Conservation (phyloP, 1,140 invertebrate genomes). For the Anadara kagoshimensis region DNA sequence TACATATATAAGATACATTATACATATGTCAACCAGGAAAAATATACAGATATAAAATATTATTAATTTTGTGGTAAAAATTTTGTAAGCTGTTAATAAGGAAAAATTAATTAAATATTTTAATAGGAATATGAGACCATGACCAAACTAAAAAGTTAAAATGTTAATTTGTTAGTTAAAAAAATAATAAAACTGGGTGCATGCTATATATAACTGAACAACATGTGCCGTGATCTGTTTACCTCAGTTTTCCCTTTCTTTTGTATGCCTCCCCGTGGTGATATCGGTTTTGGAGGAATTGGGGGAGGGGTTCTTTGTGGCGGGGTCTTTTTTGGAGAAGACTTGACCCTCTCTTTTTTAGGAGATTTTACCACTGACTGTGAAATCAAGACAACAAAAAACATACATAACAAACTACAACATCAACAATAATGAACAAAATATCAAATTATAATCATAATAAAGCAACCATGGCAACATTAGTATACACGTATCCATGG, state of each 20-base stretch:
- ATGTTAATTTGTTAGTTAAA: not conserved
- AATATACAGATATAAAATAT: too few relatives aligned
- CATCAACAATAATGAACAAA: not conserved
- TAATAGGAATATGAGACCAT: too few relatives aligned
- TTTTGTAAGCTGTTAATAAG: too few relatives aligned
- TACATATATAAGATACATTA: too few relatives aligned
- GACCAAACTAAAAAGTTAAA: too few relatives aligned
- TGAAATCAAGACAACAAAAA: not conserved
- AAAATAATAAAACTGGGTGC: not conserved
- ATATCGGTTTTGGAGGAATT: conserved; percentile 50
- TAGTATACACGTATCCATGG: not conserved
- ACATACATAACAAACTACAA: not conserved
- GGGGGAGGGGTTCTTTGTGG: conserved; percentile 46
- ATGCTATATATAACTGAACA: conserved; percentile 10
- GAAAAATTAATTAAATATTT: too few relatives aligned
- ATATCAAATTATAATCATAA: not conserved
- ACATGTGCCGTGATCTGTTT: conserved; percentile 4
- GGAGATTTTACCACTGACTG: conserved; percentile 17
- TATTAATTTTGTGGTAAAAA: too few relatives aligned
- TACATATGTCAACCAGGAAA: too few relatives aligned
- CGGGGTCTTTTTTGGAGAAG: conserved; percentile 27
- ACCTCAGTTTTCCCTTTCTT: conserved; percentile 26
- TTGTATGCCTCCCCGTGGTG: conserved; percentile 20
- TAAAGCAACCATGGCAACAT: not conserved
- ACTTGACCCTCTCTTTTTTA: conserved; percentile 26